These are phyloP conservation scores for Sminthurinus aureus DNA, from an alignment of 2,888 invertebrate genomes.

Conservation along the genomic window DNA sequence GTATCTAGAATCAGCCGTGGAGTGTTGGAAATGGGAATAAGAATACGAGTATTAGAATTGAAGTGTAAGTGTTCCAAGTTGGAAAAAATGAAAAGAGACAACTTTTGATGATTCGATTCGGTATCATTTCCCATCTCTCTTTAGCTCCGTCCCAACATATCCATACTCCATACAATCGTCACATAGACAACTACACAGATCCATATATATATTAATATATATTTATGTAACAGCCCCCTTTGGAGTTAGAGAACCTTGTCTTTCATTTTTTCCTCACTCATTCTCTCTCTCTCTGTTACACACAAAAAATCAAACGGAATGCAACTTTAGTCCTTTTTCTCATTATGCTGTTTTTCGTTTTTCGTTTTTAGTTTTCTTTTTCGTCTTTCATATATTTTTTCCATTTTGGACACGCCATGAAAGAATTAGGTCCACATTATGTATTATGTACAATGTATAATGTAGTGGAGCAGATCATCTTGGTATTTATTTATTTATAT, in stretches of 20 bases:
- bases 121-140: slow-evolving; percentile 38
- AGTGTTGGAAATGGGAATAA: too few species aligned
- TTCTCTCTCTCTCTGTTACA: background rate
- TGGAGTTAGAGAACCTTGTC: slow-evolving; percentile 13
- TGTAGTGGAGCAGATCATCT: too few species aligned
- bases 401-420: background rate
- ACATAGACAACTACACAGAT: background rate
- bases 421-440: background rate
- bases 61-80: background rate
- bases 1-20: background rate
- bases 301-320: background rate
- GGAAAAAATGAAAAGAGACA: slow-evolving; percentile 35
- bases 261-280: background rate
- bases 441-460: too few species aligned
- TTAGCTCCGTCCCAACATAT: background rate
- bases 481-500: too few species aligned
- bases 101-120: slow-evolving; percentile 46
- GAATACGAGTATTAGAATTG: background rate
- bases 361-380: background rate
- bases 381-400: background rate
- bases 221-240: slow-evolving; percentile 11
- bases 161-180: too few species aligned
- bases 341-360: background rate
- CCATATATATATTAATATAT: too few species aligned
- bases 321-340: background rate